Conservation (phyloP, 2,113 vertebrate genomes). For the Todiramphus chloris region DNA sequence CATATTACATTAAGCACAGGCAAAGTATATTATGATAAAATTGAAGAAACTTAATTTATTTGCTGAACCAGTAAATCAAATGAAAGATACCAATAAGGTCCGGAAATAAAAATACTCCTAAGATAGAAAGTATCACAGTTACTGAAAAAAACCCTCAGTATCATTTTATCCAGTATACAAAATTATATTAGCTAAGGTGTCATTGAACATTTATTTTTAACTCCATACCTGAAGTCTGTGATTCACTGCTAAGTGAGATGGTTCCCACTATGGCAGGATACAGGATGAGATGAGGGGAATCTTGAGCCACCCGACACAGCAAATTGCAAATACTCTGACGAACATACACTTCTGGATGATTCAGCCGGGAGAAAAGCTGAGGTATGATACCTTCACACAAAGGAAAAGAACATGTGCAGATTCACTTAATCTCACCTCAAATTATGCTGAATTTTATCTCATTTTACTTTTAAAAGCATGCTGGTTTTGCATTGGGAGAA, state of each 20-base stretch:
- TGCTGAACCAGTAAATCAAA: neutral
- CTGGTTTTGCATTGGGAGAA: neutral
- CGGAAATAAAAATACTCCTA: neutral
- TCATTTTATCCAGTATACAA: neutral
- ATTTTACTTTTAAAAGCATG: neutral
- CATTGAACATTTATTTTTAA: neutral
- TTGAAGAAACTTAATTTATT: neutral
- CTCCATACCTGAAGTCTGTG: constrained; percentile 87
- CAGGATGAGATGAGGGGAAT: constrained; percentile 95
- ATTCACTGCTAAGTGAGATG: constrained; percentile 93
- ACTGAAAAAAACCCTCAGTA: neutral
- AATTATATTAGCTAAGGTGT: neutral
- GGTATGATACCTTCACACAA: constrained; percentile 89
- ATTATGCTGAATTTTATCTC: neutral
- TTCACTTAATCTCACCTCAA: neutral
- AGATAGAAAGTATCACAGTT: neutral
- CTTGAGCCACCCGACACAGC: constrained; percentile 94
- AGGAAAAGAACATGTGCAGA: neutral
- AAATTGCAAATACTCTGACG: constrained; percentile 97
- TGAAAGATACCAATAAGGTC: neutral
- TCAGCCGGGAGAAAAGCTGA: constrained; percentile 96
- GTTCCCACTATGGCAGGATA: constrained; percentile 98
- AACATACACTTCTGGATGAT: constrained; percentile 96
- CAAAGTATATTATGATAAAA: neutral
- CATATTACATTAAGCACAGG: neutral